These are phyloP conservation scores for Oligia latruncula DNA, from an alignment of 2,888 invertebrate species.

Conservation along the genomic window DNA sequence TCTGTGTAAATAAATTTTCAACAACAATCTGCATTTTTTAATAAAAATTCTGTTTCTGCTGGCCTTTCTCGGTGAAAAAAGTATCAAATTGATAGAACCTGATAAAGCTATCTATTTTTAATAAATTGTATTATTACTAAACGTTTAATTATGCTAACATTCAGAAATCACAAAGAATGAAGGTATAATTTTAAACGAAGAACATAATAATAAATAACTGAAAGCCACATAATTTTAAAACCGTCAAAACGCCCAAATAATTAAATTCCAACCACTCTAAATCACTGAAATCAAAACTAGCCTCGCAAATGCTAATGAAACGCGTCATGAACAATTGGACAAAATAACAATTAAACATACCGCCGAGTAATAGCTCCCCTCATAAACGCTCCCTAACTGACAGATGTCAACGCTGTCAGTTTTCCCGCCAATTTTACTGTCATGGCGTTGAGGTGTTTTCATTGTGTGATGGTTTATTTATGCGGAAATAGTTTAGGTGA, in stretches of 20 bases:
- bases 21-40: conserved; percentile 37
- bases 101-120: neutral
- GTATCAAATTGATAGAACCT: neutral
- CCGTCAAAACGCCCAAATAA: conserved; percentile 10
- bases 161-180: neutral
- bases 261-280: conserved; percentile 42
- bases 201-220: neutral
- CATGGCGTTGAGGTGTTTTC: conserved; percentile 59
- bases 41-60: neutral
- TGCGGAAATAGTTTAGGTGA: conserved; percentile 35
- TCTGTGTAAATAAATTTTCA: conserved; percentile 40
- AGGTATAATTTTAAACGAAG: neutral
- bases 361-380: conserved; percentile 70
- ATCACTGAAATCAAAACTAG: conserved; percentile 56
- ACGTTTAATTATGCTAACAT: neutral
- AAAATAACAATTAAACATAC: conserved; percentile 72
- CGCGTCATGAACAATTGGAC: conserved; percentile 66
- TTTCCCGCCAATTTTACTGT: conserved; percentile 76
- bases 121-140: neutral
- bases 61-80: neutral
- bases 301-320: conserved; percentile 57
- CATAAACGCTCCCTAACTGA: conserved; percentile 74
- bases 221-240: neutral
- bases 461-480: conserved; percentile 51
- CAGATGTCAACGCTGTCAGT: conserved; percentile 80